Percentiles rank a stretch among this genome's conserved stretches.
Evolutionary conservation across 2,113 vertebrate species (phyloP).

Genomic region (Sinocyclocheilus maitianheensis): DNA sequence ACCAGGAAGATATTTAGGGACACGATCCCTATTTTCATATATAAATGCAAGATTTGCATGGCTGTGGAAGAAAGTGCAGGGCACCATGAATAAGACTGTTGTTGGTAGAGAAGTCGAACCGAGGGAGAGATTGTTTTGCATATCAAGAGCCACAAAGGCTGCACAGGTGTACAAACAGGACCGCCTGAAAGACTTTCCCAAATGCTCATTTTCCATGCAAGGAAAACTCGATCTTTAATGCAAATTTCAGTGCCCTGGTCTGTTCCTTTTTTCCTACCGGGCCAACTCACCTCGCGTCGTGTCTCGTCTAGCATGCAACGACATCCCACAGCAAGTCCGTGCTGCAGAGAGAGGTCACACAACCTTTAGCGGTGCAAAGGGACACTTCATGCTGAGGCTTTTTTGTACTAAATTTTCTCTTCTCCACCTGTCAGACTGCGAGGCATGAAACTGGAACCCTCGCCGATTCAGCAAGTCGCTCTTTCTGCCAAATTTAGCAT

Average conservation of each 20-base stretch:
- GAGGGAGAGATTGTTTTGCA: constrained; percentile 67
- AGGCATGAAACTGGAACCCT: constrained; percentile 75
- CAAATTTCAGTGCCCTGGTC: constrained; percentile 52
- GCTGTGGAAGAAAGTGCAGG: constrained; percentile 47
- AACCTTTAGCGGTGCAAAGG: constrained; percentile 60
- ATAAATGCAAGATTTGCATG: constrained; percentile 60
- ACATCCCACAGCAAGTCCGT: constrained; percentile 15
- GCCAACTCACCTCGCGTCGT: background rate
- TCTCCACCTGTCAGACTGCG: constrained; percentile 68
- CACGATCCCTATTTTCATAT: constrained; percentile 58
- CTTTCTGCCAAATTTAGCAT: constrained; percentile 88
- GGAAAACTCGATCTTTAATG: constrained; percentile 60
- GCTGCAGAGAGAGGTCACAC: constrained; percentile 36
- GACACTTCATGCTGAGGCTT: constrained; percentile 69
- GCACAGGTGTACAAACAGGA: constrained; percentile 68
- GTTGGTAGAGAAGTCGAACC: constrained; percentile 54
- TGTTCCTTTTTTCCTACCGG: constrained; percentile 29
- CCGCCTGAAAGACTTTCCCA: constrained; percentile 57
- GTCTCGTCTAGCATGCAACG: constrained; percentile 14
- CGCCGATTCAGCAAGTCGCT: constrained; percentile 81
- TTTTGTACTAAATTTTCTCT: constrained; percentile 40
- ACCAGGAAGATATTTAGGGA: constrained; percentile 50
- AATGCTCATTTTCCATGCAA: constrained; percentile 52
- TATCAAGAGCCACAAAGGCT: constrained; percentile 65
- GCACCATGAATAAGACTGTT: constrained; percentile 60